Evolutionary conservation across 1,140 invertebrate genomes (phyloP).

Genomic region (Harpegnathos saltator): DNA sequence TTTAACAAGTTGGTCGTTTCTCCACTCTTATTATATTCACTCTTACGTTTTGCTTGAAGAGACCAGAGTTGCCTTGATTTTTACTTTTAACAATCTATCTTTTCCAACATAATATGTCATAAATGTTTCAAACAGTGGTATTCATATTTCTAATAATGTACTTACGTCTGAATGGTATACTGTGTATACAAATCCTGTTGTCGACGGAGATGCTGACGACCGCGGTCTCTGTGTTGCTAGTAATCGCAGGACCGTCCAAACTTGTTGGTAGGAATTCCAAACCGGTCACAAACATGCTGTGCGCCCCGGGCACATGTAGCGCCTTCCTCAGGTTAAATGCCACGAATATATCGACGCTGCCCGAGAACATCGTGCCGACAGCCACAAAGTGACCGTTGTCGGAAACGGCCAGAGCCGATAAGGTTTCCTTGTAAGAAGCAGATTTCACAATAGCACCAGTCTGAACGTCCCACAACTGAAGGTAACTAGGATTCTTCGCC

Average conservation of each 20-base stretch:
- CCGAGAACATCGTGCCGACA: slow-evolving; percentile 96
- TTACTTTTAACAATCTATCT: too few species aligned
- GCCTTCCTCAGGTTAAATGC: slow-evolving; percentile 96
- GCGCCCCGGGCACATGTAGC: slow-evolving; percentile 92
- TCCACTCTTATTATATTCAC: too few species aligned
- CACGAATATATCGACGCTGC: slow-evolving; percentile 95
- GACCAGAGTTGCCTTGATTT: too few species aligned
- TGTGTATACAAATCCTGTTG: slow-evolving; percentile 96
- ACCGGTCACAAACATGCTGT: slow-evolving; percentile 98
- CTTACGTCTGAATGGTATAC: slow-evolving; percentile 93
- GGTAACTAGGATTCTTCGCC: slow-evolving; percentile 90
- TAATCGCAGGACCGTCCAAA: slow-evolving; percentile 88
- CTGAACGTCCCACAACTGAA: slow-evolving; percentile 90
- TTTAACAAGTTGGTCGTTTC: too few species aligned
- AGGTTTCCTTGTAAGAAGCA: slow-evolving; percentile 89
- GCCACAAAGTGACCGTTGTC: slow-evolving; percentile 96
- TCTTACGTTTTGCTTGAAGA: too few species aligned
- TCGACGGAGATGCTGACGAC: slow-evolving; percentile 97
- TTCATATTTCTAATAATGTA: slow-evolving; percentile 68
- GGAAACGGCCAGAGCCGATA: slow-evolving; percentile 94
- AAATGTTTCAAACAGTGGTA: too few species aligned
- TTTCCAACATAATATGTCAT: too few species aligned
- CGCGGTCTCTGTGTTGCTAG: slow-evolving; percentile 92
- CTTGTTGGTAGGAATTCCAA: slow-evolving; percentile 94
- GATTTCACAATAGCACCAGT: slow-evolving; percentile 86